Base-by-base conservation (phyloP, 2,797 vertebrate genomes). In the Takifugu ocellatus region DNA sequence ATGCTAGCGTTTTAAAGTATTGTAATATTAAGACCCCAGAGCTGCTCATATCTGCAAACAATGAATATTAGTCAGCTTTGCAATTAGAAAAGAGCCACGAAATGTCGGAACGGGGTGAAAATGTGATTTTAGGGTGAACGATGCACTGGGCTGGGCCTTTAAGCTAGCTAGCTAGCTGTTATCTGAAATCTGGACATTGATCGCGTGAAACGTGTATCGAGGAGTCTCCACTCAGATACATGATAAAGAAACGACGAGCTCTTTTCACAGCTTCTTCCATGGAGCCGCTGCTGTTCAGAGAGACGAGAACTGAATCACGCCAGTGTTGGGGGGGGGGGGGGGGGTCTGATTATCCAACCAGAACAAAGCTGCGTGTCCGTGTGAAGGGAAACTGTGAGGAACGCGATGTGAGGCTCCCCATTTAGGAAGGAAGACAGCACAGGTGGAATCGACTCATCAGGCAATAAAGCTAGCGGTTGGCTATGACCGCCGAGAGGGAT, bases 361-460 rank as follows among this genome's bases (percentile, higher is more conserved):
- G 53, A 59, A 51, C 54, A 29, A 44, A 44, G 2, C 4, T 17
- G 59, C 25, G 15, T 10, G 25, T 8, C 25, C 29, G 5, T 24
- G 59, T 26, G 14, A 53, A 68, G 62, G 39, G 64, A 72, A 60
- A 49, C 27, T 29, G 27, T 61, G 63, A 45, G 61, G 69, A 49
- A 72, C 83, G 59, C 82, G 81, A 83, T 77, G 72, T 56, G 60
- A 70, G 77, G 62, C 48, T 5, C 72, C 82, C 63, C 72, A 65
- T 72, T 70, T 57, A 16, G 77, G 70, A 81, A 78, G 74, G 81
- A 76, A 84, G 72, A 76, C 65, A 68, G 82, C 78, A 68, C 81
- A 83, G 83, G 79, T 85, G 77, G 85, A 87, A 85, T 82, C 75
- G 66, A 75, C 75, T 79, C 79, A 75, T 84, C 77, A 83, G 87